Base-by-base conservation (phyloP, 2,888 invertebrate genomes). In the Epistrophe eligans region DNA sequence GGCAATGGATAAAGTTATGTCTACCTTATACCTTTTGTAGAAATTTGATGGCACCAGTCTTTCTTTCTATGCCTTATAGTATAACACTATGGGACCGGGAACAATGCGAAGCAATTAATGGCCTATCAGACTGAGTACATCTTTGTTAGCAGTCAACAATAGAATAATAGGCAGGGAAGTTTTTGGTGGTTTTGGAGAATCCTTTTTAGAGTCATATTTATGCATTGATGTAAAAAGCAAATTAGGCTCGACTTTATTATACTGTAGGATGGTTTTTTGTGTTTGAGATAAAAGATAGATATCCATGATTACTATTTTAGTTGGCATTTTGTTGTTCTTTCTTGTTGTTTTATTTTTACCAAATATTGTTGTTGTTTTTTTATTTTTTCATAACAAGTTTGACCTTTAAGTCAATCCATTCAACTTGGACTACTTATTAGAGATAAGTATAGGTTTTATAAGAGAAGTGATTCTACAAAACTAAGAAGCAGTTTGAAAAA, bases 61-160 rank as follows among this genome's bases (percentile, higher is more conserved):
- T 64, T 62, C 17, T 45, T 57, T 55, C 32, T 52, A 4, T 35
- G 35, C 32, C 17, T 28, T 13, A 15, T 0, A 24, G 24, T 24
- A 15, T 15, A 43, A 43, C 43, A 43, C 43, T 15, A 8, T 9
- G 7, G 35, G 7, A 28, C 28, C 13, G 74, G 15, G 19, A 74
- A 80, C 80, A 80, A 80, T 67, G 67, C 55, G 19, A 8, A 43
- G 55, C 58, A 58, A 73, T 80, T 74, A 74, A 66, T 60, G 35
- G 35, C 45, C 55, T 81, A 71, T 81, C 76, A 45, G 43, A 48
- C 24, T 70, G 67, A 40, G 67, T 62, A 57, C 58, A 76, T 81
- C 81, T 71, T 76, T 64, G 52, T 32, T 13, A 43, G 8, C 4
- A 40, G 13, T 4, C 32, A 81, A 74, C 80, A 67, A 52, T 38